Conservation (phyloP, 23 tunicate species). For the Trididemnum clinides region DNA sequence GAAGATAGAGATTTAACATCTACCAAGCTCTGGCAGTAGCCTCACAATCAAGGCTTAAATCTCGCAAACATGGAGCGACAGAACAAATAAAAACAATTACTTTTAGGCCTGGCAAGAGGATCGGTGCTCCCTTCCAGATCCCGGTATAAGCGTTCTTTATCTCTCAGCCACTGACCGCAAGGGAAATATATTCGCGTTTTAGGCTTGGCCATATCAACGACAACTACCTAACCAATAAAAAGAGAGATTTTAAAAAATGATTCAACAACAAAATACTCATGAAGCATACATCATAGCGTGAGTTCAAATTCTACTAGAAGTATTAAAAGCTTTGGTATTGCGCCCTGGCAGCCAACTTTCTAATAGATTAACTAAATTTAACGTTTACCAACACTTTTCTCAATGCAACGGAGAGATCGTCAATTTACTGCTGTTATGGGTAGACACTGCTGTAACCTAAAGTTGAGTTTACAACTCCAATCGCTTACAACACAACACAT, state of each 20-base stretch:
- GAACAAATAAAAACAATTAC: slow-evolving; percentile 29
- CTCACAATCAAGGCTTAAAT: too few species aligned
- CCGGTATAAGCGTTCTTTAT: slow-evolving; percentile 81
- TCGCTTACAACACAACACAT: too few species aligned
- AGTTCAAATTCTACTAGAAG: too few species aligned
- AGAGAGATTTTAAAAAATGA: too few species aligned
- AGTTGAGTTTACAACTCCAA: too few species aligned
- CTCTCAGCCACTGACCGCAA: slow-evolving; percentile 97
- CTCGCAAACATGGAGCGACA: too few species aligned
- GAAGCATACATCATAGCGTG: too few species aligned
- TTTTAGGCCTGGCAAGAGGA: slow-evolving; percentile 63
- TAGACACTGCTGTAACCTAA: neutral
- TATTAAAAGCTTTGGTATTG: too few species aligned
- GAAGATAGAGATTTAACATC: too few species aligned
- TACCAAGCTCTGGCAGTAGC: too few species aligned
- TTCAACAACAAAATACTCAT: too few species aligned
- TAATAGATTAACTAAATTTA: neutral
- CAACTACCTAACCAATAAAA: slow-evolving; percentile 60
- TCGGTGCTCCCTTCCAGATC: slow-evolving; percentile 86
- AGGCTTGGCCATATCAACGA: slow-evolving; percentile 68
- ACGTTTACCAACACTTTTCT: neutral
- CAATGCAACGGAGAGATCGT: neutral
- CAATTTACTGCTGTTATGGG: neutral
- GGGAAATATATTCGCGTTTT: slow-evolving; percentile 79
- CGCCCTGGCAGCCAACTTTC: neutral